Evolutionary conservation across 2,113 vertebrate genomes (phyloP), one percentile per base, ranked within the genome.

Genomic region (Xiphias gladius): DNA sequence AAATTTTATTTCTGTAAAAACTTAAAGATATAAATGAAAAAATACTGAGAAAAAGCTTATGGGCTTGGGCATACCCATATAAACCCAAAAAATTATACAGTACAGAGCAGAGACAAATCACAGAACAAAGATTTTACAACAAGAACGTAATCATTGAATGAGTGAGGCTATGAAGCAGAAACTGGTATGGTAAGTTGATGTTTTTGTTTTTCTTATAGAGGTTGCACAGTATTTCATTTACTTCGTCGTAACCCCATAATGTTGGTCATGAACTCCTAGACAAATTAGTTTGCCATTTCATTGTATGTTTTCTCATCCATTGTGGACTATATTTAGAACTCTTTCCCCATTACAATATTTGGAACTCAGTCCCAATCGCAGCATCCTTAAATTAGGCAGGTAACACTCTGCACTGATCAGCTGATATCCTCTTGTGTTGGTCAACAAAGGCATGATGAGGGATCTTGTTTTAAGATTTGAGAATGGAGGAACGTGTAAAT

Each of bases 161-260:
- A 54, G 41, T 14, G 35, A 68, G 61, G 43, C 52, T 59, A 1
- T 68, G 50, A 80, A 35, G 16, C 71, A 72, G 14, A 20, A 59
- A 48, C 41, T 32, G 37, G 24, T 52, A 0, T 80, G 88, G 89
- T 91, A 90, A 91, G 88, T 90, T 58, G 22, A 58, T 55, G 37
- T 58, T 74, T 81, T 50, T 65, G 32, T 70, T 68, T 57, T 63
- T 75, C n/a, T 61, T 24, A 11, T 7, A 14, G 16, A 50, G 74
- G 66, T 65, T 41, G 17, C 1, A 46, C 32, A 28, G 3, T 59
- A 26, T 62, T 5, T 75, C 46, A 52, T 70, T 28, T 57, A 64
- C 30, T 65, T 71, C 1, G 10, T 26, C 58, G 43, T 74, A 2
- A 79, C 16, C 55, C 67, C 17, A 68, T 28, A n/a, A 43, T 84